phyloP scores from a whole-genome alignment of 2,797 vertebrate species.

The Iguana delicatissima region DNA sequence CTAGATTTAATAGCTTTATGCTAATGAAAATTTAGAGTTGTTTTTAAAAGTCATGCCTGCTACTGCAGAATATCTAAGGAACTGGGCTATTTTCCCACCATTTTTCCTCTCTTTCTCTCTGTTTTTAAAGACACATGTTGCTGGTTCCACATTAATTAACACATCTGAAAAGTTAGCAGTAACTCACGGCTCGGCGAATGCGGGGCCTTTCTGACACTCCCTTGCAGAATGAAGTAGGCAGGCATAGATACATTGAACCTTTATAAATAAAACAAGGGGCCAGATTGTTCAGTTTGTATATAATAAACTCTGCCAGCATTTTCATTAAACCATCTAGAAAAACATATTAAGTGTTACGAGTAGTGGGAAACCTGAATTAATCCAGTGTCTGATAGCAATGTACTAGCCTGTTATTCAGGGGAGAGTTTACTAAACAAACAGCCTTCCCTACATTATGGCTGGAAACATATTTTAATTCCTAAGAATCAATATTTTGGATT shows the following conservation, averaged over 20 bases:
- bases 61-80: slow-evolving; percentile 74
- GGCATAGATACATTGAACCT: slow-evolving; percentile 91
- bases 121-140: slow-evolving; percentile 82
- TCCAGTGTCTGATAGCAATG: slow-evolving; percentile 1
- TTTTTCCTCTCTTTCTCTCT: slow-evolving; percentile 17
- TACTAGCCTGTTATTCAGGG: slow-evolving; percentile 8
- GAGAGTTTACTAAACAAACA: slow-evolving; percentile 3
- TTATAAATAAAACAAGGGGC: slow-evolving; percentile 91
- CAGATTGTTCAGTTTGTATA: slow-evolving; percentile 91
- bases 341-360: slow-evolving; percentile 82
- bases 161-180: slow-evolving; percentile 89
- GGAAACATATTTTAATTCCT: slow-evolving; percentile 40
- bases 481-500: neutral
- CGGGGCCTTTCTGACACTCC: slow-evolving; percentile 90
- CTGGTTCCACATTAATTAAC: slow-evolving; percentile 88
- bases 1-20: slow-evolving; percentile 63
- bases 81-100: slow-evolving; percentile 32
- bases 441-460: neutral
- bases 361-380: slow-evolving; percentile 23
- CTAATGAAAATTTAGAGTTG: slow-evolving; percentile 72
- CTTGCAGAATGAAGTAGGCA: slow-evolving; percentile 90
- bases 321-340: slow-evolving; percentile 87
- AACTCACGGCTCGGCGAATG: slow-evolving; percentile 90
- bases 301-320: slow-evolving; percentile 86
- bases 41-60: slow-evolving; percentile 79